These are phyloP conservation scores for Tipula vernalis DNA, from an alignment of 2,888 invertebrate species.

Conservation along the genomic window DNA sequence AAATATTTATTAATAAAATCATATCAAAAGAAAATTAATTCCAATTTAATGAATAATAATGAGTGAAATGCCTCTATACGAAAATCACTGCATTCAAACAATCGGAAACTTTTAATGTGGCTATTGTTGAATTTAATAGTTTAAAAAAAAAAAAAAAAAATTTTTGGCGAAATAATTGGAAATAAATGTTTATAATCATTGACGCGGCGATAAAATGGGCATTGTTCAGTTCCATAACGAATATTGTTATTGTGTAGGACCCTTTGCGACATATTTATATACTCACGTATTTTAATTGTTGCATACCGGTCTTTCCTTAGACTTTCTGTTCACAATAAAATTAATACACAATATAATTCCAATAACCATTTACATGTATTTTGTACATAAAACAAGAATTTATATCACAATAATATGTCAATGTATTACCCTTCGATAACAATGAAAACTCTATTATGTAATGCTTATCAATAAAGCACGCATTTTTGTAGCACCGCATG, in stretches of 20 bases:
- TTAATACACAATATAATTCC: not conserved
- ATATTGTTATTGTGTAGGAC: not conserved
- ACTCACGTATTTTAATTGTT: not conserved
- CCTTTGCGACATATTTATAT: not conserved
- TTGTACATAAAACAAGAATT: not conserved
- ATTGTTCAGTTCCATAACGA: not conserved
- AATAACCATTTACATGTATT: not conserved
- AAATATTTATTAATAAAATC: not conserved
- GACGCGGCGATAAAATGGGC: not conserved
- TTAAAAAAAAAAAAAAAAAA: not conserved
- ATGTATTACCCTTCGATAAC: not conserved
- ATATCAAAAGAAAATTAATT: not conserved
- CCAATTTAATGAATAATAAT: not conserved
- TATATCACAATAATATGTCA: not conserved
- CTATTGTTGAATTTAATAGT: not conserved
- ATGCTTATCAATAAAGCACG: not conserved
- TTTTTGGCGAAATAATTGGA: not conserved
- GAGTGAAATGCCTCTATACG: not conserved
- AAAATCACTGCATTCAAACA: not conserved
- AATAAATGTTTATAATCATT: not conserved
- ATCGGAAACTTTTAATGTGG: not conserved
- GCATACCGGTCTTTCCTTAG: not conserved
- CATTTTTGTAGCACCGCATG: not conserved
- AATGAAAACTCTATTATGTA: not conserved
- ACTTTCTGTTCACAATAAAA: not conserved